These are phyloP conservation scores for Amazona ochrocephala DNA, from an alignment of 2,797 vertebrate genomes.

Conservation along the genomic window DNA sequence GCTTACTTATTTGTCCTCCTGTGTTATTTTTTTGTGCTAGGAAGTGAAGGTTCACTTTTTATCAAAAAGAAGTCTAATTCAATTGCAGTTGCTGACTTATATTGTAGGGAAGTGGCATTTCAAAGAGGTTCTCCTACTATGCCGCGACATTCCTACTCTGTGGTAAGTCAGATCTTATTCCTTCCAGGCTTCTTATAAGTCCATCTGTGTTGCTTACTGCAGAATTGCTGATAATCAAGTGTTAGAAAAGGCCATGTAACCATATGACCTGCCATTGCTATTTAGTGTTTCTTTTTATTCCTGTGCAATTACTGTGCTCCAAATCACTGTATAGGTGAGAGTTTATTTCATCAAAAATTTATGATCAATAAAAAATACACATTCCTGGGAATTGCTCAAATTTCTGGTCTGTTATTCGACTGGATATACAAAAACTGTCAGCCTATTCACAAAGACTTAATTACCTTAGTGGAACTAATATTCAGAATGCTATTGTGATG, in stretches of 20 bases:
- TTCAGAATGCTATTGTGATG: background rate
- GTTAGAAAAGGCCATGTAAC: background rate
- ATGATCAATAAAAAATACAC: background rate
- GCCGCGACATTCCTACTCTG: constrained; percentile 79
- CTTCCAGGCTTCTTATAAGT: background rate
- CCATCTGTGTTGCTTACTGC: background rate
- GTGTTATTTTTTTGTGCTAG: constrained; percentile 68
- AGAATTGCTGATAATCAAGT: background rate
- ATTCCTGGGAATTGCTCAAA: background rate
- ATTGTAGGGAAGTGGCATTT: constrained; percentile 63
- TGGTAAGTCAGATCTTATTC: constrained; percentile 76
- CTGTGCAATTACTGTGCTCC: background rate
- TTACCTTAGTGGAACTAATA: background rate
- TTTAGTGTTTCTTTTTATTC: background rate
- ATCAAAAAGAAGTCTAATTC: constrained; percentile 79
- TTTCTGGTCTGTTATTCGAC: background rate
- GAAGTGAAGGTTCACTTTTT: constrained; percentile 83
- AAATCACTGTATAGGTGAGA: background rate
- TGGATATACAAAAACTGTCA: background rate
- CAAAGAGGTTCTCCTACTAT: constrained; percentile 73
- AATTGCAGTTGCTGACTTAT: constrained; percentile 82
- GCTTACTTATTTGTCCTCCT: background rate
- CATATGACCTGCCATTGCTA: background rate
- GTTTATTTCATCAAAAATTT: background rate
- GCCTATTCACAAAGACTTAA: background rate